phyloP scores from a whole-genome alignment of 2,888 invertebrate genomes.

The Eremobia ochroleuca region DNA sequence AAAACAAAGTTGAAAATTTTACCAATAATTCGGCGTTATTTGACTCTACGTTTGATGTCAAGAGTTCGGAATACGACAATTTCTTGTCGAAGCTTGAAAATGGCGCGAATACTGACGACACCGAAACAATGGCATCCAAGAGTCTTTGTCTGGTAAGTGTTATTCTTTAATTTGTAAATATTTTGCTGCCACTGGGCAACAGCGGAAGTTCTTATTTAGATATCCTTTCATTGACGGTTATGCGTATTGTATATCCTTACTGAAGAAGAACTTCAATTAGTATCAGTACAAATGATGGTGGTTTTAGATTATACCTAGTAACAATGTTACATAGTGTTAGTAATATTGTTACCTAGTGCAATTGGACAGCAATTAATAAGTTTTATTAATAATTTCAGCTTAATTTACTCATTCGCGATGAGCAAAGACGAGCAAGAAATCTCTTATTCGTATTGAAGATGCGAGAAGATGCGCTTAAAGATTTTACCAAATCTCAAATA shows the following conservation, averaged over 20 bases:
- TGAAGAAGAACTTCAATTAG: constrained; percentile 5
- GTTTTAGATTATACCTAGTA: constrained; percentile 9
- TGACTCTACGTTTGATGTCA: constrained; percentile 75
- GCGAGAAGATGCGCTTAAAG: constrained; percentile 88
- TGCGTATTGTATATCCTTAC: constrained; percentile 45
- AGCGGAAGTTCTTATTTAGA: constrained; percentile 63
- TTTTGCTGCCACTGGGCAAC: constrained; percentile 63
- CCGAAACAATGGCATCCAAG: constrained; percentile 88
- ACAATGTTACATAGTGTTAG: no score
- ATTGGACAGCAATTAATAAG: not conserved
- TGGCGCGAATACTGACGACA: constrained; percentile 79
- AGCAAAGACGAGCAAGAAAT: constrained; percentile 88
- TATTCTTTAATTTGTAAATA: constrained; percentile 85
- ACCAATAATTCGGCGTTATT: constrained; percentile 70
- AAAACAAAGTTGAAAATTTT: constrained; percentile 77
- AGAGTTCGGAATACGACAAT: constrained; percentile 79
- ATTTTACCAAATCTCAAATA: constrained; percentile 89
- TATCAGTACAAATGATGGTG: constrained; percentile 11
- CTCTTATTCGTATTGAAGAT: constrained; percentile 87
- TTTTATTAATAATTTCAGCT: constrained; percentile 78
- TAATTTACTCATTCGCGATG: constrained; percentile 89
- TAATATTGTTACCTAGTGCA: no score
- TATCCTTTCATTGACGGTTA: constrained; percentile 56
- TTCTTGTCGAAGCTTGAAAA: constrained; percentile 84
- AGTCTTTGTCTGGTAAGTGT: constrained; percentile 90